phyloP scores from a whole-genome alignment of 2,888 invertebrate species.

The Leptura quadrifasciata region DNA sequence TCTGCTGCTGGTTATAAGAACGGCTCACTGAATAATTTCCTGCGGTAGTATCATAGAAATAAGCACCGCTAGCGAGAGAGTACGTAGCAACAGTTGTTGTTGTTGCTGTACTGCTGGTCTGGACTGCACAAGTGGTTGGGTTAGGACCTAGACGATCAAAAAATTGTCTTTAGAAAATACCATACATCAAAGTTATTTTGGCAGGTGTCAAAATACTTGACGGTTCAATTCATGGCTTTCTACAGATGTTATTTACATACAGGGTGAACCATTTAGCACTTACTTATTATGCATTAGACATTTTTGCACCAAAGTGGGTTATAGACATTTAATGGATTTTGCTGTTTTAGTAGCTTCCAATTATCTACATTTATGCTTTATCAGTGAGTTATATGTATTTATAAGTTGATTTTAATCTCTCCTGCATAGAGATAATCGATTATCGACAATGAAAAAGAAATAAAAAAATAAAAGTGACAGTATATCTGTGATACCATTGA shows the following conservation, averaged over 20 bases:
- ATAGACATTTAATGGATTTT: no score
- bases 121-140: conserved; percentile 57
- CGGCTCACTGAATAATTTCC: conserved; percentile 67
- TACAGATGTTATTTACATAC: background rate
- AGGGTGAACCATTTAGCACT: no score
- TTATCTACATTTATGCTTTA: no score
- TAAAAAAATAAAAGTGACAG: no score
- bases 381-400: no score
- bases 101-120: conserved; percentile 63
- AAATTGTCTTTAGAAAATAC: background rate
- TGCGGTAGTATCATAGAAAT: conserved; percentile 70
- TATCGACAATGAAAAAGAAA: no score
- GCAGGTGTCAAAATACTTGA: background rate
- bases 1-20: conserved; percentile 66
- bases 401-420: no score
- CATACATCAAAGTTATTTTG: background rate
- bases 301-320: no score
- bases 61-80: conserved; percentile 68
- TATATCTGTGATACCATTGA: no score
- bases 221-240: background rate
- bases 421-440: no score
- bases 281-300: no score
- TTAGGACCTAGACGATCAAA: conserved; percentile 62
- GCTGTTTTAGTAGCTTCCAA: no score
- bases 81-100: conserved; percentile 69